These are phyloP conservation scores for Paragorgia papillata DNA, from an alignment of 92 coral and sea anemone species.

Conservation along the genomic window DNA sequence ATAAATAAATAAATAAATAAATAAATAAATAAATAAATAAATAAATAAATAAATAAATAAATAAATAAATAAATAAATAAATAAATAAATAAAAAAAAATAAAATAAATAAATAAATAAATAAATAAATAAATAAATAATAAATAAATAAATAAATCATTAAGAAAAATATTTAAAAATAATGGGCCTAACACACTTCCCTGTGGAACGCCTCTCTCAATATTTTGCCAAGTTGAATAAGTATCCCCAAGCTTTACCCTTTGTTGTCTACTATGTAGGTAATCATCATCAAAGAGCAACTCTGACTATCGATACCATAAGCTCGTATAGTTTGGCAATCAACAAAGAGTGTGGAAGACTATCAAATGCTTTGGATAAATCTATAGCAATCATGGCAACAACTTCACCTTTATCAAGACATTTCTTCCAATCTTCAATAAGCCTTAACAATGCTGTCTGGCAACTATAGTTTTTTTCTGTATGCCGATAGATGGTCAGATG, in stretches of 20 bases:
- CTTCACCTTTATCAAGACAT: slow-evolving; percentile 42
- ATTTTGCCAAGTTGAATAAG: background rate
- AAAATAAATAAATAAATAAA: too few species aligned
- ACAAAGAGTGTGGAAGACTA: background rate
- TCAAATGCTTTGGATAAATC: slow-evolving; percentile 50
- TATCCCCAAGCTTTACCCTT: slow-evolving; percentile 13
- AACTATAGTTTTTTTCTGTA: slow-evolving; percentile 53
- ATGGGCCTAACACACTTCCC: background rate
- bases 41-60: slow-evolving; percentile 3
- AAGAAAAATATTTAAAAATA: slow-evolving; percentile 10
- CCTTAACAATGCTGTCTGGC: slow-evolving; percentile 39
- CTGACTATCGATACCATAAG: slow-evolving; percentile 19
- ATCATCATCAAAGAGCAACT: slow-evolving; percentile 2
- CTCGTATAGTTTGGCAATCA: slow-evolving; percentile 36
- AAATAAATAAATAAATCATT: slow-evolving; percentile 3
- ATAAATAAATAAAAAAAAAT: background rate
- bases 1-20: background rate
- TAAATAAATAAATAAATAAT: background rate
- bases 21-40: background rate
- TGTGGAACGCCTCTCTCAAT: too few species aligned
- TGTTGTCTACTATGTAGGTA: background rate
- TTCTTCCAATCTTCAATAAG: slow-evolving; percentile 43
- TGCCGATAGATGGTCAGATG: slow-evolving; percentile 33
- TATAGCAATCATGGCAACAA: slow-evolving; percentile 43
- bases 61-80: background rate